Evolutionary conservation across 2,113 vertebrate genomes (phyloP).

Genomic region (Leiothrix lutea): DNA sequence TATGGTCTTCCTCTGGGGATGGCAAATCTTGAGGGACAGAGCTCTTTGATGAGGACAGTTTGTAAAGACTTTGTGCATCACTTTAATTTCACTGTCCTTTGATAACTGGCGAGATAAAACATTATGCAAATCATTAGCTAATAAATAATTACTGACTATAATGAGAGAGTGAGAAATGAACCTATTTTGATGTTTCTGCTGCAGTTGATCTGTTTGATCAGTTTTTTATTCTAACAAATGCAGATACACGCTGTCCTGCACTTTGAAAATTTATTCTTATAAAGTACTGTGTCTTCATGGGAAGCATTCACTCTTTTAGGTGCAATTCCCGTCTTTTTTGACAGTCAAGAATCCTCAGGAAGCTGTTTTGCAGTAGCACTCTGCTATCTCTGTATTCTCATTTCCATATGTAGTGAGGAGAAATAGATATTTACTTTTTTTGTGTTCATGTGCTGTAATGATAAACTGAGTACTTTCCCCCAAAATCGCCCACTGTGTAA

Average conservation of each 20-base stretch:
- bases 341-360: neutral
- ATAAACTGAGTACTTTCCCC: neutral
- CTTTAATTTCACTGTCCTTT: neutral
- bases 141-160: neutral
- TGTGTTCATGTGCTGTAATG: neutral
- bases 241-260: neutral
- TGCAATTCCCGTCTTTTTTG: neutral
- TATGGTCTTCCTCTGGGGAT: neutral
- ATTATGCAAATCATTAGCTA: neutral
- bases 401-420: neutral
- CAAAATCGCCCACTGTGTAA: neutral
- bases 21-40: neutral
- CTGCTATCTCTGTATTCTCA: neutral
- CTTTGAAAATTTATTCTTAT: neutral
- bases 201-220: neutral
- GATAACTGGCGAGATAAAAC: neutral
- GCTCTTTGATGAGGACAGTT: neutral
- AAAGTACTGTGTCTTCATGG: neutral
- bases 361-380: neutral
- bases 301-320: neutral
- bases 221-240: neutral
- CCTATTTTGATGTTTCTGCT: neutral
- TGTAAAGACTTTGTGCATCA: neutral
- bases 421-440: neutral
- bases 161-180: neutral